Evolutionary conservation across 2,888 invertebrate species (phyloP).

Genomic region (Xestia sexstrigata): DNA sequence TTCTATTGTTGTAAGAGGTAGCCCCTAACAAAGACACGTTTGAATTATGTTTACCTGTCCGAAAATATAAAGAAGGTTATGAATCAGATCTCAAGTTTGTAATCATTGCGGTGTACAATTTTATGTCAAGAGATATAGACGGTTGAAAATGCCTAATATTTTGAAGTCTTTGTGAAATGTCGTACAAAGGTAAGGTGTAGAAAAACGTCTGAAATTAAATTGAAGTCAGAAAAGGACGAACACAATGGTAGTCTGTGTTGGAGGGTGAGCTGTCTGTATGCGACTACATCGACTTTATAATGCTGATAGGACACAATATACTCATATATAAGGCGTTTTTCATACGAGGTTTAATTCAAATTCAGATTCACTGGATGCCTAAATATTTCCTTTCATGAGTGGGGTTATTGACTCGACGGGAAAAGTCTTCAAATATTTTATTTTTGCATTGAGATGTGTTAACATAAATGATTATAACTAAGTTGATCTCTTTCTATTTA

Average conservation of each 20-base stretch:
- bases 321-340: constrained; percentile 78
- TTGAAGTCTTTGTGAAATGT: constrained; percentile 64
- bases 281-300: constrained; percentile 80
- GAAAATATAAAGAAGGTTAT: constrained; percentile 63
- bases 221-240: constrained; percentile 81
- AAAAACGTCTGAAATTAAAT: constrained; percentile 83
- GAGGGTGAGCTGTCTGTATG: constrained; percentile 77
- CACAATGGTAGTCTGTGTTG: constrained; percentile 78
- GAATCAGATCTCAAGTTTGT: constrained; percentile 58
- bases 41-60: constrained; percentile 67
- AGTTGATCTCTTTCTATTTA: background rate
- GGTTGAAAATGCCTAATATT: constrained; percentile 64
- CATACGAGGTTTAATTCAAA: constrained; percentile 77
- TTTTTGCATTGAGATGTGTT: background rate
- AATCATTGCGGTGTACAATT: constrained; percentile 52
- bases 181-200: constrained; percentile 74
- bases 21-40: constrained; percentile 63
- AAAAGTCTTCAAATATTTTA: constrained; percentile 6
- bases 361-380: constrained; percentile 76
- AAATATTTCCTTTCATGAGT: constrained; percentile 71
- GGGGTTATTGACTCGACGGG: constrained; percentile 13
- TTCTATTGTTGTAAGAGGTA: constrained; percentile 62
- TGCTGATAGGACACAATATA: constrained; percentile 77
- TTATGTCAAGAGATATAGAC: constrained; percentile 44
- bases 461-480: background rate